These are phyloP conservation scores for Bungarus multicinctus DNA, from an alignment of 2,113 vertebrate species.

Conservation along the genomic window DNA sequence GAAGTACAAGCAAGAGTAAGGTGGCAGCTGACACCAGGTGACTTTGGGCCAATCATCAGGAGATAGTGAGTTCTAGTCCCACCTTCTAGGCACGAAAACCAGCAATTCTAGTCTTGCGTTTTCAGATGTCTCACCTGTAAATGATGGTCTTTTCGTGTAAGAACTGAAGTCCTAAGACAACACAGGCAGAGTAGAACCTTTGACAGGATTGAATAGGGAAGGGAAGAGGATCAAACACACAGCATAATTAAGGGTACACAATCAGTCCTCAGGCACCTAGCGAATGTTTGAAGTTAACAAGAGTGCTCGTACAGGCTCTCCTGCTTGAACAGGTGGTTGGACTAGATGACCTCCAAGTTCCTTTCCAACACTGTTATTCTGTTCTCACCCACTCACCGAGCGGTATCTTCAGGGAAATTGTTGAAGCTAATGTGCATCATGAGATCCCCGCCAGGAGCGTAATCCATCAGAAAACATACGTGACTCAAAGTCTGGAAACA, in stretches of 20 bases:
- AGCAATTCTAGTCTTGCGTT: neutral
- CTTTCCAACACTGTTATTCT: neutral
- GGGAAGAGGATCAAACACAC: neutral
- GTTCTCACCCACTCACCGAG: conserved; percentile 71
- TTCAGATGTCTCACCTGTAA: conserved; percentile 79
- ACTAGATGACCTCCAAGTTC: neutral
- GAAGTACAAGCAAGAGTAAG: no score
- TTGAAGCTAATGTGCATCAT: conserved; percentile 94
- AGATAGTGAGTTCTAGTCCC: no score
- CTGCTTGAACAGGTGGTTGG: neutral
- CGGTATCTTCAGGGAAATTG: conserved; percentile 82
- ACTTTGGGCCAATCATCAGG: no score
- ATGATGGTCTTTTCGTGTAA: conserved; percentile 92
- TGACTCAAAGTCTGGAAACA: conserved; percentile 94
- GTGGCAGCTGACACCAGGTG: no score
- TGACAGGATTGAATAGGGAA: conserved; percentile 8
- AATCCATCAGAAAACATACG: conserved; percentile 94
- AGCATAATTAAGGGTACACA: neutral
- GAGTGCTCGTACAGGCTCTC: neutral
- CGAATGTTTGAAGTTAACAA: neutral
- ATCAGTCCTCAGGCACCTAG: neutral
- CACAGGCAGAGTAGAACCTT: conserved; percentile 94
- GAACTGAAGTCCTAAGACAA: conserved; percentile 92
- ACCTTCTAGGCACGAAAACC: neutral
- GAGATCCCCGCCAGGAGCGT: conserved; percentile 90